Evolutionary conservation across 2,113 vertebrate species (phyloP).

Genomic region (Colaptes auratus): DNA sequence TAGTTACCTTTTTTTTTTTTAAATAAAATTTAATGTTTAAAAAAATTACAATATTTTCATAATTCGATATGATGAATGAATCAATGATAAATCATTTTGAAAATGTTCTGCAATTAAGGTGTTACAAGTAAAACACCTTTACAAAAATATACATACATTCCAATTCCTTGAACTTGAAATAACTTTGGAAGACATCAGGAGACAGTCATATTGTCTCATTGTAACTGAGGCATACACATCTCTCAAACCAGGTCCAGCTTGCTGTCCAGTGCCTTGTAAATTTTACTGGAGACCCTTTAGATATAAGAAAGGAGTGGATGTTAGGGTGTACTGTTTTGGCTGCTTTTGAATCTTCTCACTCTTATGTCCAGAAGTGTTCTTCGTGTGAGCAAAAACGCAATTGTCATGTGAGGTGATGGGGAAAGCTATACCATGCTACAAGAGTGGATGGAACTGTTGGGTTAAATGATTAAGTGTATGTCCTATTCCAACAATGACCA

Average conservation of each 20-base stretch:
- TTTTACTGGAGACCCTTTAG: not conserved
- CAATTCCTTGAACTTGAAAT: not conserved
- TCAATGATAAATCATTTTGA: not conserved
- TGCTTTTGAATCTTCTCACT: not conserved
- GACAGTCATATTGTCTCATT: not conserved
- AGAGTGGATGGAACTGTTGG: not conserved
- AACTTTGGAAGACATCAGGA: not conserved
- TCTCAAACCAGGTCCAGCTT: not conserved
- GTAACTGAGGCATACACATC: not conserved
- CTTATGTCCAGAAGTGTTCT: not conserved
- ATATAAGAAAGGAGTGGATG: not conserved
- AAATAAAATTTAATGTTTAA: not conserved
- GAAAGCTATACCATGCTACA: not conserved
- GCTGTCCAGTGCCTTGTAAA: accelerated
- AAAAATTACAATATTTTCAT: not conserved
- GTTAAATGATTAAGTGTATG: not conserved
- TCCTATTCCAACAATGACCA: accelerated
- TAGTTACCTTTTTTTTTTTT: not conserved
- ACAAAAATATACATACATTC: not conserved
- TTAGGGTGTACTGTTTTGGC: not conserved
- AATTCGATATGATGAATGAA: not conserved
- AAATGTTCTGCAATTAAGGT: not conserved
- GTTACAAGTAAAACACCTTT: not conserved
- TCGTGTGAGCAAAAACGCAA: not conserved
- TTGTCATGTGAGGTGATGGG: not conserved